Evolutionary conservation across 2,888 invertebrate species (phyloP).

Genomic region (Sympetrum striolatum): DNA sequence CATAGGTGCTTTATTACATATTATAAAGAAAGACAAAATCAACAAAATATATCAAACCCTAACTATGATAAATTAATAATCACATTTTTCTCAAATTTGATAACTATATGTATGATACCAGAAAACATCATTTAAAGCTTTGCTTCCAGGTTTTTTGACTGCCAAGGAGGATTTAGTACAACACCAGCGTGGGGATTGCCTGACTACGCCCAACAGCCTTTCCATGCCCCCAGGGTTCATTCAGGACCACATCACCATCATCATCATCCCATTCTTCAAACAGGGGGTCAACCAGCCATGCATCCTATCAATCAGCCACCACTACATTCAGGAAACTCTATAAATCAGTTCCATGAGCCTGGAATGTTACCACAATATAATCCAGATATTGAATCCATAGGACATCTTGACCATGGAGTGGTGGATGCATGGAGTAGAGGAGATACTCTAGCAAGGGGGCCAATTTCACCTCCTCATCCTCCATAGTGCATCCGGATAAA

Average conservation of each 20-base stretch:
- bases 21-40: too few species aligned
- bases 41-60: too few species aligned
- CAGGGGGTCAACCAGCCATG: background rate
- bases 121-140: background rate
- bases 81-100: too few species aligned
- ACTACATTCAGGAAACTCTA: too few species aligned
- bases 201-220: slow-evolving; percentile 1
- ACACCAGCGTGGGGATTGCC: slow-evolving; percentile 9
- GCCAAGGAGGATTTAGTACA: slow-evolving; percentile 15
- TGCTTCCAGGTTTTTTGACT: slow-evolving; percentile 8
- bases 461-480: background rate
- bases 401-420: background rate
- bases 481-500: background rate
- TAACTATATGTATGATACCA: too few species aligned
- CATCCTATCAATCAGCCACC: too few species aligned
- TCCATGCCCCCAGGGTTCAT: slow-evolving; percentile 10
- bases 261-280: background rate
- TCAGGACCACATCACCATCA: slow-evolving; percentile 8
- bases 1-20: too few species aligned
- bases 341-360: background rate
- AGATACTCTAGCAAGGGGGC: background rate
- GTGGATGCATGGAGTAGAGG: background rate
- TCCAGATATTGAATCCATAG: background rate
- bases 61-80: too few species aligned
- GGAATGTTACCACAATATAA: background rate